Evolutionary conservation across 2,113 vertebrate species (phyloP), one percentile per base, ranked within the genome.

Genomic region (Oenanthe oenanthe): DNA sequence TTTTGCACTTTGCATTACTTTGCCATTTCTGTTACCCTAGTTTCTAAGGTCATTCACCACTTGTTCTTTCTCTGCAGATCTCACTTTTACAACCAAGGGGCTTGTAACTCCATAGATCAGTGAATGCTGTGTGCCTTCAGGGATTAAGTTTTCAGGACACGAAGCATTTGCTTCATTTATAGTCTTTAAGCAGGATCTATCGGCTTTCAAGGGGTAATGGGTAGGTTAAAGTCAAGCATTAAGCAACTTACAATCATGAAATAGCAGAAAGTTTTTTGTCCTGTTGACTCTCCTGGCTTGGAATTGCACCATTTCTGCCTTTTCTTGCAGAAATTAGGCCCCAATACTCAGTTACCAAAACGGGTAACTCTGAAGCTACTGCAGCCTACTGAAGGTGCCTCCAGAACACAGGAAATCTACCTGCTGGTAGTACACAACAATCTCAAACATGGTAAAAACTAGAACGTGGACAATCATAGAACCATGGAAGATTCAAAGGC

Each of bases 371-470:
- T 57, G 81, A 81, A 73, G 34, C 17, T 62, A 12, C 48, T 51
- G 97, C 90, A 63, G 57, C 93, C 89, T 56, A 92, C 77, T 13
- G 97, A 98, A 76, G 96, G 97, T 12, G 95, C 97, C 26, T 97
- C 97, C 43, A 97, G 98, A 77, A 98, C 97, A 2, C 96, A 98
- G 81, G 97, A 97, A 71, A 62, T 98, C 61, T 88, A 95, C 95
- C 97, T 71, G 89, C 98, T 77, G 94, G 32, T 93, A 92, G 34
- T 34, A 48, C n/a, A 53, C 9, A 58, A 84, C 88, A 22, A 75
- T 88, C 7, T 90, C 47, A 18, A 95, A 71, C 51, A 36, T 0
- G 17, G 32, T 31, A 62, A 36, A 98, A 94, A 94, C 54, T 24
- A 15, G 70, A 6, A 75, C 34, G 12, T 48, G 47, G 53, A 61